Evolutionary conservation across 2,888 invertebrate species (phyloP).

Genomic region (Hecatera dysodea): DNA sequence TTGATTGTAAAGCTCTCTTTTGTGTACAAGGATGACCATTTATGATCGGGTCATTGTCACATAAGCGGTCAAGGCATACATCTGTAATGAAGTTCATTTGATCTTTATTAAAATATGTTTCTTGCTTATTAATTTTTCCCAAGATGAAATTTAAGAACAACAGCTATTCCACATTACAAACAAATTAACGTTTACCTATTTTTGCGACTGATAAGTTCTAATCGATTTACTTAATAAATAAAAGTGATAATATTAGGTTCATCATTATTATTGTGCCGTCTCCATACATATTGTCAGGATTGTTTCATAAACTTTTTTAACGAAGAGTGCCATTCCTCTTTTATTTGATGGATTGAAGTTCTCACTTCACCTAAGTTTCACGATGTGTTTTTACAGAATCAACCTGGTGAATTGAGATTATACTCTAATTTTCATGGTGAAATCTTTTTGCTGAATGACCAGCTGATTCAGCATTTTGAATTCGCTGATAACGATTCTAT

Average conservation of each 20-base stretch:
- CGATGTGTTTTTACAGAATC: too few relatives aligned
- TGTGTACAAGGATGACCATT: constrained; percentile 8
- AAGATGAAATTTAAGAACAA: not conserved
- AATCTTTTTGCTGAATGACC: not conserved
- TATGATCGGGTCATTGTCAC: constrained; percentile 38
- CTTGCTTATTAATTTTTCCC: not conserved
- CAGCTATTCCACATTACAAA: not conserved
- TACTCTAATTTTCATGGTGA: not conserved
- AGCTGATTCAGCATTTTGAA: not conserved
- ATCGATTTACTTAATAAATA: not conserved
- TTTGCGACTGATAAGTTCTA: not conserved
- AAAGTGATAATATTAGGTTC: too few relatives aligned
- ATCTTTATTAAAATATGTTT: not conserved
- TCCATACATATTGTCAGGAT: too few relatives aligned
- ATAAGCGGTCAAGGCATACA: constrained; percentile 45
- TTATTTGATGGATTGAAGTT: too few relatives aligned
- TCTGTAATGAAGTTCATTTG: constrained; percentile 9
- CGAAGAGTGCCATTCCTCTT: too few relatives aligned
- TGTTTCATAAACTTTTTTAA: too few relatives aligned
- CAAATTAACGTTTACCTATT: not conserved
- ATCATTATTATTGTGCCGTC: too few relatives aligned
- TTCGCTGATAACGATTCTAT: not conserved
- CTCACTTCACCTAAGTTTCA: too few relatives aligned
- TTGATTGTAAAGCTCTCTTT: not conserved
- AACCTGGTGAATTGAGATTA: not conserved